Evolutionary conservation across 2,113 vertebrate genomes (phyloP), one percentile per base, ranked within the genome.

Genomic region (Lucifuga dentata): DNA sequence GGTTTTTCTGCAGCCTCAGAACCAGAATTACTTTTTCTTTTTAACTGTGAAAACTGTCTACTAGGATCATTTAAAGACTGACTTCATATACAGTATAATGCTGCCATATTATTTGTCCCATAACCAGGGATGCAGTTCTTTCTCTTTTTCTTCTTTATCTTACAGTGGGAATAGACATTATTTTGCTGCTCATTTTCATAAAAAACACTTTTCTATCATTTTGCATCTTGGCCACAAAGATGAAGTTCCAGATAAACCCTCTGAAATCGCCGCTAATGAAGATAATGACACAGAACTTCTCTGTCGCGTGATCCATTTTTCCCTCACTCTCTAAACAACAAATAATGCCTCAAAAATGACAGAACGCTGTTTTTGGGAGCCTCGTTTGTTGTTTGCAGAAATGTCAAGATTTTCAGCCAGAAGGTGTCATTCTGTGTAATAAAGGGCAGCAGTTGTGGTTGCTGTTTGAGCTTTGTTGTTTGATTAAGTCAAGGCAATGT

Each of bases 121-220:
- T 21, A 48, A 32, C 43, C 16, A 3, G 6, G 4, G 17, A 11
- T 35, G 44, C 35, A 1, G 33, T 46, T 13, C 11, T 41, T 44
- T 46, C 19, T 39, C 53, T n/a, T 59, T 16, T 56, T 29, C 17
- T 21, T 33, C 61, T 41, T 52, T 57, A 56, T 26, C 10, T 20
- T 9, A 45, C 51, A 24, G n/a, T 41, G 35, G 21, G 17, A 7
- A 35, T 11, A 21, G 44, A 15, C 15, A 11, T 66, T 26, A 66
- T 39, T 63, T 41, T 29, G 11, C 63, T 26, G 44, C n/a, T 33
- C 38, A 20, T 49, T 65, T 57, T 29, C n/a, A 45, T n/a, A 19
- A 39, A 52, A 57, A 51, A 32, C 66, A 50, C 41, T 32, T 38
- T 64, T 62, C 39, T 66, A 23, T 50, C 65, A 73, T 68, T 40